Base-by-base conservation (phyloP, 2,888 invertebrate genomes). In the Xestia ashworthii region DNA sequence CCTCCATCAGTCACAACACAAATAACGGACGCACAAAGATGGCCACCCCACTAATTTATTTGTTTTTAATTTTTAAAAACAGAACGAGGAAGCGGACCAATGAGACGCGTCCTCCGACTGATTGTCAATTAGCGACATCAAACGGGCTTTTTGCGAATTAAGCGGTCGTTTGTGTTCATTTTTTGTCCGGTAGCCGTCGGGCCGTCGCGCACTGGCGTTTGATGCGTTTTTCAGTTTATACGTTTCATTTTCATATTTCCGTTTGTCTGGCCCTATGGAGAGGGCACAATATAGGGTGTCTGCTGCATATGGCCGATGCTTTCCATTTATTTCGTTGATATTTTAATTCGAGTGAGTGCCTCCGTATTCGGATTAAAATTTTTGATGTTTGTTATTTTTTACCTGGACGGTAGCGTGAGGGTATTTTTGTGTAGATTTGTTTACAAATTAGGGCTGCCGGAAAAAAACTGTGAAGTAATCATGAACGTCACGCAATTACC, bases 121-220 rank as follows among this genome's bases (percentile, higher is more conserved):
- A 97, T 96, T 96, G 97, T 96, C 97, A 97, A 97, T 97, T 97
- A 97, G 96, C 93, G 94, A 97, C 96, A 96, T 96, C 97, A 97
- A 97, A 96, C 96, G 96, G 95, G 95, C 96, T 97, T 96, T 96
- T 96, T 96, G 96, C 96, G 96, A 97, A 97, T 96, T 96, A 96
- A 96, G 95, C 95, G 95, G 91, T 91, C 94, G 95, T 94, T 95
- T 95, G 93, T 95, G 94, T 95, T 96, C 95, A 95, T 94, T 96
- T 96, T 96, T 96, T 96, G 95, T 95, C 94, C 95, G 86, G 90
- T 92, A 86, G 90, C 88, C 91, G 92, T 82, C 93, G 93, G 85
- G 90, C 88, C 91, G 92, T 82, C 93, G 93, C 91, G 94, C 87
- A 93, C 93, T 90, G 90, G 92, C 93, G 94, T 93, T 92, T 93